These are phyloP conservation scores for Bhutanitis thaidina DNA, from an alignment of 2,888 invertebrate genomes.

Conservation along the genomic window DNA sequence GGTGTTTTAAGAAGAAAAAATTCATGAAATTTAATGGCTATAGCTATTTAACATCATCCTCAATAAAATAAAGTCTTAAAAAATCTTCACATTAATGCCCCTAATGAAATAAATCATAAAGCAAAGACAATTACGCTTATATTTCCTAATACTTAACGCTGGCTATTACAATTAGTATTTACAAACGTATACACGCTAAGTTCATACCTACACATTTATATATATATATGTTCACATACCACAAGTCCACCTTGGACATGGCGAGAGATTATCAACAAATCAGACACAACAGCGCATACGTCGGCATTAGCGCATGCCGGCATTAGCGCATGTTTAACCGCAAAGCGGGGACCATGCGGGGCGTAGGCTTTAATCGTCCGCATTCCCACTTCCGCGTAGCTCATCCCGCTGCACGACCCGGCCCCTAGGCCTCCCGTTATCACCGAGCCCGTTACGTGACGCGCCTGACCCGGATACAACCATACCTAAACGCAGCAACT, in stretches of 20 bases:
- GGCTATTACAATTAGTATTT: no score
- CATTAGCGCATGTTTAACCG: slow-evolving; percentile 24
- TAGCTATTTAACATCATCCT: no score
- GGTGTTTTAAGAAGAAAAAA: no score
- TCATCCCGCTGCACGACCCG: slow-evolving; percentile 77
- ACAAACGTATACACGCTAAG: no score
- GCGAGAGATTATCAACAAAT: slow-evolving; percentile 6
- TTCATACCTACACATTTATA: not conserved
- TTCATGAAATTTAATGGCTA: no score
- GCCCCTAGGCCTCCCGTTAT: slow-evolving; percentile 65
- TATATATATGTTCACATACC: not conserved
- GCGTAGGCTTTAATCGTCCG: slow-evolving; percentile 51
- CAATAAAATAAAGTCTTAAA: no score
- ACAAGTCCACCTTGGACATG: not conserved
- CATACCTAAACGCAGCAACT: slow-evolving; percentile 30
- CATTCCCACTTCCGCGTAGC: slow-evolving; percentile 72
- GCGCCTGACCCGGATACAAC: slow-evolving; percentile 71
- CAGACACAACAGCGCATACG: not conserved
- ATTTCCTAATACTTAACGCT: no score
- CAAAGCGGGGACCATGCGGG: slow-evolving; percentile 19
- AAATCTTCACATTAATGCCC: no score
- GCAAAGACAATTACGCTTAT: no score
- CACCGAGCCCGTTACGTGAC: slow-evolving; percentile 69
- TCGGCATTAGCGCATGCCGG: slow-evolving; percentile 10
- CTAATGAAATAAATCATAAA: no score